phyloP scores from a whole-genome alignment of 2,113 vertebrate genomes.

The Brachirus orientalis region DNA sequence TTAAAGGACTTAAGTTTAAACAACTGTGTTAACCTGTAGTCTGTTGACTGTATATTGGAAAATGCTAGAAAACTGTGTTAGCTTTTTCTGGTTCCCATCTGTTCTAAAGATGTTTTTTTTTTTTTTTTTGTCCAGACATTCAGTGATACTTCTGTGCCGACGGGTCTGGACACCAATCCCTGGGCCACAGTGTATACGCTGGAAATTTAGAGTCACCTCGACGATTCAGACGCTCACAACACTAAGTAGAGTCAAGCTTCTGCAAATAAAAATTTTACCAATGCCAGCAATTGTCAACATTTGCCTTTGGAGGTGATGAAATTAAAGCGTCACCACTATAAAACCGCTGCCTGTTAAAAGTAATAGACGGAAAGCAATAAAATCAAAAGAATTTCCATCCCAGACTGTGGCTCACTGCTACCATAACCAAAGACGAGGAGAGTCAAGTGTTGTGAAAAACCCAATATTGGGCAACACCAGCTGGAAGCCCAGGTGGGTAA shows the following conservation, averaged over 20 bases:
- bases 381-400: conserved; percentile 44
- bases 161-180: neutral
- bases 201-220: neutral
- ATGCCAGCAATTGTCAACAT: conserved; percentile 10
- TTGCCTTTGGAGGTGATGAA: conserved; percentile 30
- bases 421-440: neutral
- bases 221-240: conserved; percentile 14
- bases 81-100: too few relatives aligned
- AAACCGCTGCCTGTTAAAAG: conserved; percentile 58
- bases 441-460: conserved; percentile 21
- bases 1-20: too few relatives aligned
- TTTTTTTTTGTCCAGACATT: too few relatives aligned
- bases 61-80: too few relatives aligned
- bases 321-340: conserved; percentile 23
- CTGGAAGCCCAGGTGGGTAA: conserved; percentile 59
- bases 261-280: conserved; percentile 19
- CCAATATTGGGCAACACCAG: conserved; percentile 45
- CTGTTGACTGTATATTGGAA: too few relatives aligned
- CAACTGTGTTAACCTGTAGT: too few relatives aligned
- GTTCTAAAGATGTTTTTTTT: too few relatives aligned
- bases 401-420: conserved; percentile 61
- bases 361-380: conserved; percentile 42
- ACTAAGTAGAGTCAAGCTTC: conserved; percentile 16
- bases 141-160: too few relatives aligned
- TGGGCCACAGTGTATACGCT: conserved; percentile 9